phyloP scores from a whole-genome alignment of 2,888 invertebrate species.

The Tetheella fluctuosa region DNA sequence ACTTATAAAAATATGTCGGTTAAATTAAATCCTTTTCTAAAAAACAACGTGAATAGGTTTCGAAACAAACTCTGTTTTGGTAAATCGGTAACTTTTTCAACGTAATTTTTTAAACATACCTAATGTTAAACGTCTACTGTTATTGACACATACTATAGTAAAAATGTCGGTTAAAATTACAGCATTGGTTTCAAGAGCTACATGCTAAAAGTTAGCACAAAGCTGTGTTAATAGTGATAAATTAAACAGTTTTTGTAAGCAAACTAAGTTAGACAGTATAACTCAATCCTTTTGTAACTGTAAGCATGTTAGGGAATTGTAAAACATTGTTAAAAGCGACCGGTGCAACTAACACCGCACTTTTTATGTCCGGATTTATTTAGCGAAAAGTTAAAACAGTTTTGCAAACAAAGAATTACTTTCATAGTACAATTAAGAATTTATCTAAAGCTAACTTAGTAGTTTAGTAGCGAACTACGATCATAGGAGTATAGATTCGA shows the following conservation, averaged over 20 bases:
- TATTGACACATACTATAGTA: no score
- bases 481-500: no score
- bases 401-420: neutral
- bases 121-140: no score
- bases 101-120: no score
- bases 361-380: slow-evolving; percentile 35
- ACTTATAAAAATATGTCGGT: no score
- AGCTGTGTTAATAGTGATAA: neutral
- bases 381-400: slow-evolving; percentile 8
- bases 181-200: no score
- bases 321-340: slow-evolving; percentile 39
- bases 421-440: neutral
- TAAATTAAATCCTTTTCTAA: no score
- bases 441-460: neutral
- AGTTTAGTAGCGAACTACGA: no score
- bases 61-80: no score
- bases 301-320: slow-evolving; percentile 26
- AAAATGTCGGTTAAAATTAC: no score
- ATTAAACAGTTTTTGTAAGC: slow-evolving; percentile 6
- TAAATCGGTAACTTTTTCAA: no score
- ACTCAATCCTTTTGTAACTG: slow-evolving; percentile 27
- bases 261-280: slow-evolving; percentile 19
- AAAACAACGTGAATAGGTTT: no score
- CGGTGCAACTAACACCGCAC: slow-evolving; percentile 36
- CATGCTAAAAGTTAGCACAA: neutral